Percentiles rank a stretch among this genome's conserved stretches.
phyloP scores from a whole-genome alignment of 1,140 invertebrate genomes.

The Lepidurus apus region DNA sequence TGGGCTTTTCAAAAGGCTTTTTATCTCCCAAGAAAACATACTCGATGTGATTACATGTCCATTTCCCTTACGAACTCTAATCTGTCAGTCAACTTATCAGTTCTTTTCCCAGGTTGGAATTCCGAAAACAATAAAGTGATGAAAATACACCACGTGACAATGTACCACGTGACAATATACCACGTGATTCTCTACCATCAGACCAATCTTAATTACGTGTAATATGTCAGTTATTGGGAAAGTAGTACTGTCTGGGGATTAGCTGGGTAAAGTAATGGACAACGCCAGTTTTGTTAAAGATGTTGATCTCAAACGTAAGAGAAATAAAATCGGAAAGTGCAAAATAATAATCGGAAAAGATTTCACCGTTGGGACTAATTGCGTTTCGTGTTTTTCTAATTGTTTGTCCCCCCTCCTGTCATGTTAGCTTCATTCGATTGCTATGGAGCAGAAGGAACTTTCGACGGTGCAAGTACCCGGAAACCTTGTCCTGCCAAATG shows the following conservation, averaged over 20 bases:
- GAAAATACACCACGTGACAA: slow-evolving; percentile 16
- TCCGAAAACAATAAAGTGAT: neutral
- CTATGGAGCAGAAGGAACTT: neutral
- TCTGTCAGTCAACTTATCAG: neutral
- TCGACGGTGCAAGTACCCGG: neutral
- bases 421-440: neutral
- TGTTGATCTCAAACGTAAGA: neutral
- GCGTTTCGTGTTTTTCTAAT: neutral
- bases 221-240: neutral
- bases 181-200: neutral
- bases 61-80: neutral
- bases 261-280: neutral
- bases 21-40: no score
- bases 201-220: neutral
- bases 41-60: no score
- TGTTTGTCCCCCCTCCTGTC: neutral
- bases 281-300: neutral
- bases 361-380: neutral
- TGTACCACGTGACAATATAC: neutral
- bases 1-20: no score
- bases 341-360: no score
- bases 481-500: neutral
- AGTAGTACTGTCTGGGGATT: neutral
- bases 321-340: neutral
- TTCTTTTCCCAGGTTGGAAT: neutral